Conservation (phyloP, 2,888 invertebrate species). For the Didymodactylos carnosus region DNA sequence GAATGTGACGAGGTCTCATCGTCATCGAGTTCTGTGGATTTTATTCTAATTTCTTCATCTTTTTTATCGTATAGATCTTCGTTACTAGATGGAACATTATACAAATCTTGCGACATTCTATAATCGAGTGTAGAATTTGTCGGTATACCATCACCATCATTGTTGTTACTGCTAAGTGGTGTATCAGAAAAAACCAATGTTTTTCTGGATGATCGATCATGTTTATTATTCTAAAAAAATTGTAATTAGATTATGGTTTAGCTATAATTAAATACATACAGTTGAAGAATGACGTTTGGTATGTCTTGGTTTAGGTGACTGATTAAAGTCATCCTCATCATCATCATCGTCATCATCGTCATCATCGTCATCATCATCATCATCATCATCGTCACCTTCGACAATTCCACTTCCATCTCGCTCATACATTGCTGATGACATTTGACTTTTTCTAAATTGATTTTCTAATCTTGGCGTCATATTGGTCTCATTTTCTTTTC, state of each 20-base stretch:
- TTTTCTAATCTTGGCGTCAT: too few relatives aligned
- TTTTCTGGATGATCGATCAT: neutral
- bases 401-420: neutral
- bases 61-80: neutral
- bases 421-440: neutral
- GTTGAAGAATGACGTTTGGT: too few relatives aligned
- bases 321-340: neutral
- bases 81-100: neutral
- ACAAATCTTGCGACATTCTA: neutral
- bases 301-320: too few relatives aligned
- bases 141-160: neutral
- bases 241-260: too few relatives aligned
- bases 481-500: too few relatives aligned
- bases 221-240: too few relatives aligned
- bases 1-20: neutral
- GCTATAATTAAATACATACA: too few relatives aligned
- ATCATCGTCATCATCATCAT: neutral
- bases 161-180: neutral
- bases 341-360: neutral
- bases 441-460: neutral
- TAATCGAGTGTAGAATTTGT: neutral
- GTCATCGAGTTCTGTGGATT: neutral
- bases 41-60: too few relatives aligned
- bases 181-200: neutral
- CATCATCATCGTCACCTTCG: neutral